These are phyloP conservation scores for Anguilla anguilla DNA, from an alignment of 2,797 vertebrate species.

Conservation along the genomic window DNA sequence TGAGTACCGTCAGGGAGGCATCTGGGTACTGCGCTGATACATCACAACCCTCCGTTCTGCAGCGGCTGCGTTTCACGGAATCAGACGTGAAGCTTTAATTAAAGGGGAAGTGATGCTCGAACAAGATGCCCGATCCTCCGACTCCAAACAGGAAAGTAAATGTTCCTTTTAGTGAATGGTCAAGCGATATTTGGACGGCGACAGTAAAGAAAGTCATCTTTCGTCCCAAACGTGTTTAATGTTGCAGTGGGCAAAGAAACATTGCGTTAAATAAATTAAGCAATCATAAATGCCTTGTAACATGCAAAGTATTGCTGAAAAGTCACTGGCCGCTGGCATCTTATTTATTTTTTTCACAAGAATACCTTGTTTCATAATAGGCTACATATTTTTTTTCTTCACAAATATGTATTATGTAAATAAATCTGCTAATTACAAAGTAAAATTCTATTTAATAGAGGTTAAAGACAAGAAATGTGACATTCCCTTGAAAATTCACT, in stretches of 20 bases:
- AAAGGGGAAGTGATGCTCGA: conserved; percentile 54
- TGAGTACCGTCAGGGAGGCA: background rate
- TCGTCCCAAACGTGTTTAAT: background rate
- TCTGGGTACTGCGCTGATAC: background rate
- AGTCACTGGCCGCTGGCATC: background rate
- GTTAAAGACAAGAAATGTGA: background rate
- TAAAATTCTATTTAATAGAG: background rate
- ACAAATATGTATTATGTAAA: background rate
- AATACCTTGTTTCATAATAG: background rate
- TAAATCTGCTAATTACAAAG: background rate
- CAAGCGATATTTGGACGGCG: background rate
- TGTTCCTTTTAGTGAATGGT: background rate
- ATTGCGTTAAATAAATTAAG: background rate
- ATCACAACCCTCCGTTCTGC: conserved; percentile 38
- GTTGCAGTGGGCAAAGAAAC: background rate
- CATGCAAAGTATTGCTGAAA: background rate
- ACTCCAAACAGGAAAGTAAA: conserved; percentile 33
- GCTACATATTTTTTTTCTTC: too few species aligned
- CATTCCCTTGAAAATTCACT: background rate
- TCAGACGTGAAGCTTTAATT: conserved; percentile 50
- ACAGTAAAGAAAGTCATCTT: too few species aligned
- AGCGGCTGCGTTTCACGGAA: conserved; percentile 36
- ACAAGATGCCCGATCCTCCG: conserved; percentile 38
- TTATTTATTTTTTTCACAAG: background rate
- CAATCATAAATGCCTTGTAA: background rate